Conservation (phyloP, 2,797 vertebrate genomes). For the Aplochiton taeniatus region DNA sequence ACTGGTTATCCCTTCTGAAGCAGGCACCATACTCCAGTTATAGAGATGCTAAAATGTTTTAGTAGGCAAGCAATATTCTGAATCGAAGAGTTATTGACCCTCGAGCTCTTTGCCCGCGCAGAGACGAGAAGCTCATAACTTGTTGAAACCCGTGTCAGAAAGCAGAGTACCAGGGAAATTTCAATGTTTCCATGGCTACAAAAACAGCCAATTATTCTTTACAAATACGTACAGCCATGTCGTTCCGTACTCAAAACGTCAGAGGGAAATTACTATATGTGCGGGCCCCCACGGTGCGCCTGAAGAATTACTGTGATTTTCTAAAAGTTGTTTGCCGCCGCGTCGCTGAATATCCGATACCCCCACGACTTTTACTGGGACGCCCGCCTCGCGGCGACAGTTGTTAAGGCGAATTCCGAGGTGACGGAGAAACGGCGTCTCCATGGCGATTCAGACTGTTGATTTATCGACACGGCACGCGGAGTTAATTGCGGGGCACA, state of each 20-base stretch:
- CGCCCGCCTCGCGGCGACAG: conserved; percentile 74
- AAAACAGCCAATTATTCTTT: conserved; percentile 59
- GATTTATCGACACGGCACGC: conserved; percentile 92
- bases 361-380: conserved; percentile 63
- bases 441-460: conserved; percentile 89
- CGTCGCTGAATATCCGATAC: conserved; percentile 68
- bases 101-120: conserved; percentile 47
- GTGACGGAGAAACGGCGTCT: conserved; percentile 88
- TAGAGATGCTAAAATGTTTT: conserved; percentile 52
- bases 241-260: conserved; percentile 58
- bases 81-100: conserved; percentile 64
- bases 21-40: conserved; percentile 23
- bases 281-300: conserved; percentile 43
- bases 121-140: conserved; percentile 49
- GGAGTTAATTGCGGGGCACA: conserved; percentile 91
- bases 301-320: conserved; percentile 79
- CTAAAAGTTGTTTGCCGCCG: conserved; percentile 68
- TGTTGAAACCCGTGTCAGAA: conserved; percentile 34
- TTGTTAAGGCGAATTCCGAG: conserved; percentile 93
- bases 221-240: conserved; percentile 4
- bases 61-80: conserved; percentile 47
- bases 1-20: conserved; percentile 4
- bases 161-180: conserved; percentile 42
- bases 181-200: conserved; percentile 47
- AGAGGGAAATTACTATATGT: conserved; percentile 57